Percentiles rank a stretch among this genome's conserved stretches.
phyloP scores from a whole-genome alignment of 2,113 vertebrate genomes.

The Paramisgurnus dabryanus region DNA sequence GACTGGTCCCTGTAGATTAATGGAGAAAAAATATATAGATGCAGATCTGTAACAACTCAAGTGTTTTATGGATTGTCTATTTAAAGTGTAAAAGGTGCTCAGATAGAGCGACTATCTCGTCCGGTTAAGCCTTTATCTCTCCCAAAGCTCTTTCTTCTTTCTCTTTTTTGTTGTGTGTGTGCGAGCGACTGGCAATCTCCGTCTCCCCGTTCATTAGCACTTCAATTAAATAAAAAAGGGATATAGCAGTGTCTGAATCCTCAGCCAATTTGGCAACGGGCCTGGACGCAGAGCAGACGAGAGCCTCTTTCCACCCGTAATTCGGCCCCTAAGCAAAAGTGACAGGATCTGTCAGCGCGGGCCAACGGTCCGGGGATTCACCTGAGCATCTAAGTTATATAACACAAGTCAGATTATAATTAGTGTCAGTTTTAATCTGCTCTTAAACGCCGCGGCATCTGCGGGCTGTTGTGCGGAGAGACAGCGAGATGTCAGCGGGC shows the following conservation, averaged over 20 bases:
- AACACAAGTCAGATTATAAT: constrained; percentile 64
- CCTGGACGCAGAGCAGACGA: constrained; percentile 48
- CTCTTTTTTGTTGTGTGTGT: constrained; percentile 15
- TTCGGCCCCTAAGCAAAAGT: constrained; percentile 63
- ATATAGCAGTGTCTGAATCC: constrained; percentile 61
- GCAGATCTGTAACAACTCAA: constrained; percentile 26
- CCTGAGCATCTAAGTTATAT: constrained; percentile 67
- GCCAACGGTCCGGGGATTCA: constrained; percentile 55
- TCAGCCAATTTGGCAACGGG: constrained; percentile 61
- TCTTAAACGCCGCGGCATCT: constrained; percentile 50
- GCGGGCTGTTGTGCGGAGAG: constrained; percentile 45
- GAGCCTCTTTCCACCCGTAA: constrained; percentile 51
- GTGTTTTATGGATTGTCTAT: constrained; percentile 21
- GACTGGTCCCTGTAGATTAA: constrained; percentile 40
- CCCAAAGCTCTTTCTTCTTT: constrained; percentile 49
- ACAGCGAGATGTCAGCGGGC: constrained; percentile 50
- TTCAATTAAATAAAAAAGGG: constrained; percentile 67
- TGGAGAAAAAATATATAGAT: constrained; percentile 38
- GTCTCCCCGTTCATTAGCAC: constrained; percentile 63
- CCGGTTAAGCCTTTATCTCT: constrained; percentile 35
- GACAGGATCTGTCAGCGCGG: constrained; percentile 60
- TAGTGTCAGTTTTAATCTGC: constrained; percentile 65
- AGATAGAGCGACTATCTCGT: constrained; percentile 51
- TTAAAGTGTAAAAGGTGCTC: constrained; percentile 37
- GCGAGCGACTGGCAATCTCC: constrained; percentile 52